Evolutionary conservation across 2,113 vertebrate genomes (phyloP).

Genomic region (Pterocles gutturalis): DNA sequence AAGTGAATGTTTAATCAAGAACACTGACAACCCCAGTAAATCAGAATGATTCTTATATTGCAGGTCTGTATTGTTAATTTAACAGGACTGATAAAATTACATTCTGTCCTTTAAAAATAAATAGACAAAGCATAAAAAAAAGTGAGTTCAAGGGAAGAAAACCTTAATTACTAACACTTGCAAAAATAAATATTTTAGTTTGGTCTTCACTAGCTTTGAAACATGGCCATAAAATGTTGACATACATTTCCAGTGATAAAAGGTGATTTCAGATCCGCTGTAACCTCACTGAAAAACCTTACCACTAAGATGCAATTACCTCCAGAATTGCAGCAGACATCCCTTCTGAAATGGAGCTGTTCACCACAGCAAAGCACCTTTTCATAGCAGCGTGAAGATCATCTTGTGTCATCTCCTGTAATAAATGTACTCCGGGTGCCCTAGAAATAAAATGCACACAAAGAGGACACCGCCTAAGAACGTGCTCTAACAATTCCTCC

Average conservation of each 20-base stretch:
- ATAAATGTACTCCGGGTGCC: slow-evolving; percentile 83
- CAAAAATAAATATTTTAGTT: neutral
- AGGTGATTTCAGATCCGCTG: neutral
- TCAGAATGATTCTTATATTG: neutral
- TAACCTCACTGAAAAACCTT: neutral
- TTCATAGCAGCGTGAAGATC: slow-evolving; percentile 88
- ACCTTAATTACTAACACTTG: neutral
- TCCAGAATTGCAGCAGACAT: slow-evolving; percentile 96
- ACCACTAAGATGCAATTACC: slow-evolving; percentile 72
- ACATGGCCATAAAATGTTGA: neutral
- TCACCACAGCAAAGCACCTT: slow-evolving; percentile 86
- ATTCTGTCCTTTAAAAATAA: neutral
- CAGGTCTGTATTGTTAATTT: neutral
- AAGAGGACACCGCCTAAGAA: neutral
- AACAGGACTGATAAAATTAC: neutral
- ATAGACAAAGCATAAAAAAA: neutral
- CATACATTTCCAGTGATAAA: neutral
- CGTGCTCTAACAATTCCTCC: neutral
- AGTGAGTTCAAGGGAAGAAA: neutral
- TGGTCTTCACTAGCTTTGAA: neutral
- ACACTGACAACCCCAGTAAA: neutral
- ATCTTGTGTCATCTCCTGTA: slow-evolving; percentile 82
- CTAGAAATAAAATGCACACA: slow-evolving; percentile 61
- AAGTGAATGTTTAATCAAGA: slow-evolving; percentile 3
- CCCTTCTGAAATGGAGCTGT: slow-evolving; percentile 93